phyloP scores from a whole-genome alignment of 2,797 vertebrate genomes.

The Lagorchestes hirsutus region DNA sequence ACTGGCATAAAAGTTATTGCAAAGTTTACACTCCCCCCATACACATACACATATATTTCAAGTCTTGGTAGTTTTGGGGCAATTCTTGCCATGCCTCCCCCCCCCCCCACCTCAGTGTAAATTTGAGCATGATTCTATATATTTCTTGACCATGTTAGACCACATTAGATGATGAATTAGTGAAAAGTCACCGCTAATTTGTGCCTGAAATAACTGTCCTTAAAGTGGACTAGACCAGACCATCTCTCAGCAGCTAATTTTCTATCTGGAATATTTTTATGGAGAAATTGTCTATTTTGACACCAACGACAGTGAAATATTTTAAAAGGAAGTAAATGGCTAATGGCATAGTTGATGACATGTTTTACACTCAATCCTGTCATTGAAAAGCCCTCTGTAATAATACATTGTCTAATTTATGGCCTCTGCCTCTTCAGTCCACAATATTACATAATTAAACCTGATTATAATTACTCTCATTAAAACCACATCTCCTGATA shows the following conservation, averaged over 20 bases:
- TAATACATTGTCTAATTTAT: neutral
- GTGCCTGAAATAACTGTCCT: constrained; percentile 26
- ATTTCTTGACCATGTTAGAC: neutral
- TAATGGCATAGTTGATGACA: neutral
- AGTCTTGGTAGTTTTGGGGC: neutral
- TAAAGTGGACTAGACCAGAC: neutral
- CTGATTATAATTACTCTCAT: neutral
- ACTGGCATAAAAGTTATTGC: neutral
- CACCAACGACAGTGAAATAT: neutral
- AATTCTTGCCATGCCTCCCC: neutral
- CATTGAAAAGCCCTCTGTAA: neutral
- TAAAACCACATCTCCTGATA: neutral
- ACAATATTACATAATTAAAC: constrained; percentile 3
- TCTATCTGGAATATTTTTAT: neutral
- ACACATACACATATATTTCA: constrained; percentile 17
- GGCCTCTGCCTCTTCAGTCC: neutral
- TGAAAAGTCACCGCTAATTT: neutral
- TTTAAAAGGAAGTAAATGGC: neutral
- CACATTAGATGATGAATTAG: neutral
- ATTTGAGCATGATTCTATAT: constrained; percentile 37
- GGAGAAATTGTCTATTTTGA: constrained; percentile 11
- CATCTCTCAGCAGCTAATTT: neutral
- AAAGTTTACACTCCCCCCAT: neutral
- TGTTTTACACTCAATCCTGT: neutral
- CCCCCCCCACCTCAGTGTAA: constrained; percentile 12